Evolutionary conservation across 64 coral and sea anemone genomes (phyloP).

Genomic region (Montipora capricornis): DNA sequence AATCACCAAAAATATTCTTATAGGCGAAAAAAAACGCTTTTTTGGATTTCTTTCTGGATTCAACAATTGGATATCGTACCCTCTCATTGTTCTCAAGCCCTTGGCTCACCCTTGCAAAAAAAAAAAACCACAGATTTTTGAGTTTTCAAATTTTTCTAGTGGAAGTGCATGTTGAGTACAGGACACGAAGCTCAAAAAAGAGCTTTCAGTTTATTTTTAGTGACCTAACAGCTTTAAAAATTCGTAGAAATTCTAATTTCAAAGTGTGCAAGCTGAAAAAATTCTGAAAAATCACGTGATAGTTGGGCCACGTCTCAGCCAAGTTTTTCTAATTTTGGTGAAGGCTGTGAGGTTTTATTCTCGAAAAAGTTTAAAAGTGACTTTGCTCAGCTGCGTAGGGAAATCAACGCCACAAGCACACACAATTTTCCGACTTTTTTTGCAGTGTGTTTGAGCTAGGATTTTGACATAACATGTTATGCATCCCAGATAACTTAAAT

Average conservation of each 20-base stretch:
- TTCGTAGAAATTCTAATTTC: slow-evolving; percentile 9
- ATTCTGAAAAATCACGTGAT: slow-evolving; percentile 9
- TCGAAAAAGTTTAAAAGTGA: not conserved
- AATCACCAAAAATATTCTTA: not conserved
- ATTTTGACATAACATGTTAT: not conserved
- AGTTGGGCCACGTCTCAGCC: not conserved
- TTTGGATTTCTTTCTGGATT: not conserved
- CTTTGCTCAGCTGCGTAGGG: slow-evolving; percentile 6
- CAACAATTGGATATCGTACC: not conserved
- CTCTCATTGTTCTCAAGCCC: slow-evolving; percentile 1
- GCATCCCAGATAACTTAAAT: slow-evolving; percentile 5
- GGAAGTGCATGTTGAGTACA: slow-evolving; percentile 3
- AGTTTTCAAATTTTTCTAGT: slow-evolving; percentile 13
- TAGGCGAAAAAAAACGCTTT: not conserved
- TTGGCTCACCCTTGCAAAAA: slow-evolving; percentile 7
- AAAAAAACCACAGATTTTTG: not conserved
- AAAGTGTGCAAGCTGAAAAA: slow-evolving; percentile 5
- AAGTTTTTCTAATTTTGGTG: not conserved
- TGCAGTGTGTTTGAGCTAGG: too few relatives aligned
- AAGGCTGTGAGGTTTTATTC: not conserved
- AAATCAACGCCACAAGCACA: slow-evolving; percentile 7
- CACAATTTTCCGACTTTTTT: not conserved
- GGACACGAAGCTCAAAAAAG: slow-evolving; percentile 12
- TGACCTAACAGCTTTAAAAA: slow-evolving; percentile 3
- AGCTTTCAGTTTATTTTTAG: slow-evolving; percentile 4